phyloP scores from a whole-genome alignment of 1,140 invertebrate species.

The Bombus consobrinus region DNA sequence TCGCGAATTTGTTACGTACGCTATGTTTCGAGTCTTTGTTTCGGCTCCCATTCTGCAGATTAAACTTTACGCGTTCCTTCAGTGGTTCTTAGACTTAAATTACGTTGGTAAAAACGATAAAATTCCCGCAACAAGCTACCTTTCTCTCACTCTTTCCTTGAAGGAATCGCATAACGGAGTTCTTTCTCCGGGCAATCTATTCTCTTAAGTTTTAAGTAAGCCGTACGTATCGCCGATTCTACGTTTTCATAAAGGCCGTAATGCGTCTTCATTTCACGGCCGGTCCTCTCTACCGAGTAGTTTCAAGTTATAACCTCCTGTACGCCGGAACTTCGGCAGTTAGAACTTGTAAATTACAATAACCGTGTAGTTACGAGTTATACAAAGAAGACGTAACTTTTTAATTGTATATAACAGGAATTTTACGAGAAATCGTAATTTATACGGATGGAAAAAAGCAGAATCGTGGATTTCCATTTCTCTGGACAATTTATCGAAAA shows the following conservation, averaged over 20 bases:
- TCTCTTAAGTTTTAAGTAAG: slow-evolving; percentile 58
- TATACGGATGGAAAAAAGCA: too few species aligned
- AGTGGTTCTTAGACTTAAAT: neutral
- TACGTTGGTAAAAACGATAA: slow-evolving; percentile 31
- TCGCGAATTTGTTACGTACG: neutral
- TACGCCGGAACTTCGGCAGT: slow-evolving; percentile 63
- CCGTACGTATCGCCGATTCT: slow-evolving; percentile 44
- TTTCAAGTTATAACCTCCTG: slow-evolving; percentile 51
- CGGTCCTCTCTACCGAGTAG: slow-evolving; percentile 26
- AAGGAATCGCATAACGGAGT: slow-evolving; percentile 36
- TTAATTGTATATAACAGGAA: slow-evolving; percentile 16
- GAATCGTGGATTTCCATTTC: neutral
- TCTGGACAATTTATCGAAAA: neutral
- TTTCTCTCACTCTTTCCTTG: neutral
- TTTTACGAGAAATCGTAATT: slow-evolving; percentile 33
- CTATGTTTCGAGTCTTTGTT: neutral
- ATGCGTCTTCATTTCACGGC: slow-evolving; percentile 63
- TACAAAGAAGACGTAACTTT: slow-evolving; percentile 49
- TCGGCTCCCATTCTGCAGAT: neutral
- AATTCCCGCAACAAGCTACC: slow-evolving; percentile 8
- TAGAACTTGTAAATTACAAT: slow-evolving; percentile 69
- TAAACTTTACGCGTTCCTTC: neutral
- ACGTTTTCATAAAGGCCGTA: slow-evolving; percentile 46
- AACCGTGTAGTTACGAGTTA: slow-evolving; percentile 36
- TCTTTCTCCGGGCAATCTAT: slow-evolving; percentile 21